Evolutionary conservation across 2,888 invertebrate species (phyloP), one percentile per base, ranked within the genome.

Genomic region (Tenthredo mesomela): DNA sequence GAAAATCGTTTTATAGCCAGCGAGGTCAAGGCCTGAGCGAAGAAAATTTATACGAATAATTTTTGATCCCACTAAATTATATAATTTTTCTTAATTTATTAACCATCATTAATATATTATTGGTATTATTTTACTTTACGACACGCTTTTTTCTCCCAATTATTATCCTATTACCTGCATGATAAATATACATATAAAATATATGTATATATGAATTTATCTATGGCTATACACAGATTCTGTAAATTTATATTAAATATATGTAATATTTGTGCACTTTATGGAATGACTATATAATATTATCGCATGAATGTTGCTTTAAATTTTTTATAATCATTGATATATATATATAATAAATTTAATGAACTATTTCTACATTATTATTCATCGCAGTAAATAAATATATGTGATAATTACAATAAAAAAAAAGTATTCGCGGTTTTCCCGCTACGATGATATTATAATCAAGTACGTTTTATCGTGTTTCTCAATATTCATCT

Each of bases 161-260:
- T 80, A 61, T 40, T 80, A 40, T 40, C 61, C 80, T 40, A 15
- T 40, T 61, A 12, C 80, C 80, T 61, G 80, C 80, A 80, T 40
- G 80, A 61, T 15, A 9, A 54, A 33, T 33, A 33, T 33, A 58
- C n/a, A n/a, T n/a, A n/a, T n/a, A n/a, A n/a, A n/a, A n/a, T n/a
- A n/a, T n/a, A n/a, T n/a, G n/a, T 33, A 12, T 37, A 21, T 47
- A 47, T 73, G 21, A 43, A 21, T 43, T 21, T 21, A 18, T 73
- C 71, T 40, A n/a, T n/a, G n/a, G n/a, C n/a, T 40, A 71, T 21
- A 21, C n/a, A 21, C 29, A 29, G 29, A 29, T 29, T 29, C 29
- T 2, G n/a, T 7, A 29, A 3, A 65, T 70, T 70, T 73, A 9
- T 9, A 73, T 43, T 12, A 43, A 7, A 3, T n/a, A 2, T 29